A percentile compares a stretch with the other conserved stretches of the same genome.
Evolutionary conservation across 2,797 vertebrate genomes (phyloP).

Genomic region (Hafferia zeledoni): DNA sequence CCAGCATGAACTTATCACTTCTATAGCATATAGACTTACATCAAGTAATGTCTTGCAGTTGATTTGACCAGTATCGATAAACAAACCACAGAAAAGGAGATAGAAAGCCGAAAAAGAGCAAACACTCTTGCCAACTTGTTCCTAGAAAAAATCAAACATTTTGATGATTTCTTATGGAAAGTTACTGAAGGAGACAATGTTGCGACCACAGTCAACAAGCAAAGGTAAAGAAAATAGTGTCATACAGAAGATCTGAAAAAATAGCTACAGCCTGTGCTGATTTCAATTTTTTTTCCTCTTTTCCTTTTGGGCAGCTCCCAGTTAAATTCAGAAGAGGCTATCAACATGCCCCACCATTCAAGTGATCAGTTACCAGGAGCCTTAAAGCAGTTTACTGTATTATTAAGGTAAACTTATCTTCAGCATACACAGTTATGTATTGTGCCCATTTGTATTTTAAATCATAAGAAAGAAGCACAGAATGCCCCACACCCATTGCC

Average conservation of each 20-base stretch:
- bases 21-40: not conserved
- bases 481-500: fast-evolving
- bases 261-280: not conserved
- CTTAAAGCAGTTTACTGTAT: slow-evolving; percentile 85
- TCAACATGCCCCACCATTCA: slow-evolving; percentile 64
- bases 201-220: not conserved
- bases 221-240: slow-evolving; percentile 61
- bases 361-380: slow-evolving; percentile 80
- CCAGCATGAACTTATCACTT: not conserved
- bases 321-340: slow-evolving; percentile 55
- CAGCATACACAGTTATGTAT: not conserved
- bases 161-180: slow-evolving; percentile 89
- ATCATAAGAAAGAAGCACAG: not conserved
- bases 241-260: not conserved
- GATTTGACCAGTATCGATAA: slow-evolving; percentile 93
- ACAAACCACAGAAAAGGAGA: slow-evolving; percentile 83
- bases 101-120: slow-evolving; percentile 81
- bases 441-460: not conserved
- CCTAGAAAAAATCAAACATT: slow-evolving; percentile 83
- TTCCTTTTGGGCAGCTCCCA: slow-evolving; percentile 55
- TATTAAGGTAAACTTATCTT: slow-evolving; percentile 82
- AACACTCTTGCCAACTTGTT: slow-evolving; percentile 82
- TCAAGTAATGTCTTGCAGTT: slow-evolving; percentile 75
- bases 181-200: slow-evolving; percentile 6
- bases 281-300: not conserved